phyloP scores from a whole-genome alignment of 2,888 invertebrate genomes.

The Tipula confusa region DNA sequence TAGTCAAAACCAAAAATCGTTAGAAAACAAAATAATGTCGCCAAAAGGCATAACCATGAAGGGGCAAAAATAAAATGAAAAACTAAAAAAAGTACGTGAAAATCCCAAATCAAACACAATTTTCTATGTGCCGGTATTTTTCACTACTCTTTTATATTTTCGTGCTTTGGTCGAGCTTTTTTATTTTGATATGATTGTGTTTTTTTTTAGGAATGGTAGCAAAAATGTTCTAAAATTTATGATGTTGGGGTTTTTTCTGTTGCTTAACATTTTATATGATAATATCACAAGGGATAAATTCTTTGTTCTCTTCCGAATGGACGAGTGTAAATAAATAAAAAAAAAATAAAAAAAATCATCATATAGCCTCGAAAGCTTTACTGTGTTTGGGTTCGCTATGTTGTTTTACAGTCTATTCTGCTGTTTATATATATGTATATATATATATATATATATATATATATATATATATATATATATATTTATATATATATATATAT shows the following conservation, averaged over 20 bases:
- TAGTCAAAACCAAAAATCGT: neutral
- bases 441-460: too few relatives aligned
- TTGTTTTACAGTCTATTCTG: neutral
- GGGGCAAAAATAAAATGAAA: neutral
- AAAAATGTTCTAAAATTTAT: conserved; percentile 16
- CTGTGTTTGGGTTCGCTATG: neutral
- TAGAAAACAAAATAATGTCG: neutral
- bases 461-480: too few relatives aligned
- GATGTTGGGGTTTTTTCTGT: neutral
- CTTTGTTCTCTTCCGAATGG: neutral
- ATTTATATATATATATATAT: too few relatives aligned
- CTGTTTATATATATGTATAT: neutral
- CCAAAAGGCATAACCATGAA: neutral
- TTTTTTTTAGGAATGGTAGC: neutral
- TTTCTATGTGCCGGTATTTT: neutral
- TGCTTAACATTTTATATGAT: conserved; percentile 20
- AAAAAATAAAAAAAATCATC: neutral
- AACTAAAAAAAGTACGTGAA: neutral
- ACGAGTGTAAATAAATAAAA: neutral
- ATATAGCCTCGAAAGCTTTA: neutral
- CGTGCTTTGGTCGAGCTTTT: neutral
- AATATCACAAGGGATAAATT: conserved; percentile 12
- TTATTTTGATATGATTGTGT: neutral
- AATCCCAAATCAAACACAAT: conserved; percentile 12
- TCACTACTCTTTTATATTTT: neutral